Base-by-base conservation (phyloP, 2,797 vertebrate genomes). In the Etheostoma nigrum region DNA sequence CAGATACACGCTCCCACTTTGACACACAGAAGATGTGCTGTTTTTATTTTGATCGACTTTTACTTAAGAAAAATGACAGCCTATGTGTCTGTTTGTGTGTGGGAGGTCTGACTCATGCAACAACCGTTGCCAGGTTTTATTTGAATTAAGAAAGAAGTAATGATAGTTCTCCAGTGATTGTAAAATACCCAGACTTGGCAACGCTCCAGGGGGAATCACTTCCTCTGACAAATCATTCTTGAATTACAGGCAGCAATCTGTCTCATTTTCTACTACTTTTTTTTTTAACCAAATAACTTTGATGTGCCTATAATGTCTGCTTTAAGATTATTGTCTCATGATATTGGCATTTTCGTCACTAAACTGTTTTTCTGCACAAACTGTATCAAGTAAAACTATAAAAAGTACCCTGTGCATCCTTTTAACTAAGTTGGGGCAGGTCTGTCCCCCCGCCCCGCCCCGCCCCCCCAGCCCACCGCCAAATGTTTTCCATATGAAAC, bases 101-200 rank as follows among this genome's bases (percentile, higher is more conserved):
- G 89, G 52, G 87, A 77, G 84, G 86, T 91, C 86, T 91, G 92
- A 89, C 76, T 91, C 87, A 87, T 71, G 40, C 71, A 44, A 77
- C 84, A 77, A 64, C 45, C 57, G 72, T 67, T 86, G 88, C 59
- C 86, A 88, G 76, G 60, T 81, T 83, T 82, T 57, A 88, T 88
- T 84, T 65, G 72, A 76, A 74, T 87, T 84, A 91, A 84, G 91
- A 82, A 84, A 88, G 89, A 89, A 86, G 53, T 84, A 86, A 88
- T 89, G 82, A 92, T 86, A 86, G 86, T 51, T 44, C 76, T 83
- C 36, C 58, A 81, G 65, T 30, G 70, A 88, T 44, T 87, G 82
- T 87, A 82, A 86, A 86, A 80, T 65, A 79, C 12, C 42, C 70
- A 67, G 62, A 77, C 83, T 70, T 90, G 90, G 89, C 78, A 23